Evolutionary conservation across 2,113 vertebrate genomes (phyloP).

Genomic region (Mandrillus leucophaeus): DNA sequence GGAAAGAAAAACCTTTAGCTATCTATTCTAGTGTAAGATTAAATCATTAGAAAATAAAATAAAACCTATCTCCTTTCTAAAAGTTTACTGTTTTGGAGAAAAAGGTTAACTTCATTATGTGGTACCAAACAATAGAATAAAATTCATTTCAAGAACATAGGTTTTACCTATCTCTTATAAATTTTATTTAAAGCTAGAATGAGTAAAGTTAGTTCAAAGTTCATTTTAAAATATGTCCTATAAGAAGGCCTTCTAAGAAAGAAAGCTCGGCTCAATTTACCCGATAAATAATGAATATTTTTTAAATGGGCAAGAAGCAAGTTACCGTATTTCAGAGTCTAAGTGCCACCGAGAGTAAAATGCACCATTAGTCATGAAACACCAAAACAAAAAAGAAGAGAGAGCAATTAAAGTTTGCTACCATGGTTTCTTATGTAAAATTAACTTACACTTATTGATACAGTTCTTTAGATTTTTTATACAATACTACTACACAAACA

Average conservation of each 20-base stretch:
- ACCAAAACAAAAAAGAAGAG: background rate
- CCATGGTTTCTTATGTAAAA: constrained; percentile 28
- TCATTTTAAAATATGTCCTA: background rate
- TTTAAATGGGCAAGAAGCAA: constrained; percentile 44
- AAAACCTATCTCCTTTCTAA: constrained; percentile 26
- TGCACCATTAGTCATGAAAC: background rate
- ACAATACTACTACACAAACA: background rate
- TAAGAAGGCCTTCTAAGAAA: constrained; percentile 29
- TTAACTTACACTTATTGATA: constrained; percentile 15
- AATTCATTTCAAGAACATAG: background rate
- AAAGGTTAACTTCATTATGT: constrained; percentile 49
- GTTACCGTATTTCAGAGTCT: background rate
- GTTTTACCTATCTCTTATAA: constrained; percentile 36
- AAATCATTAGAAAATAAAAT: constrained; percentile 51
- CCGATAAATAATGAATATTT: constrained; percentile 35
- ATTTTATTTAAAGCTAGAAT: constrained; percentile 24
- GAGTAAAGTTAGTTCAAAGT: constrained; percentile 42
- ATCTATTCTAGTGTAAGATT: background rate
- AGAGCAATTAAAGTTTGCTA: background rate
- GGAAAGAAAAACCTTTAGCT: constrained; percentile 13
- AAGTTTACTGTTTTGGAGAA: constrained; percentile 16
- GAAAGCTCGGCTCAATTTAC: background rate
- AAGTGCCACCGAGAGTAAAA: background rate
- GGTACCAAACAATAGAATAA: constrained; percentile 8
- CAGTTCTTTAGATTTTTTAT: constrained; percentile 17